Evolutionary conservation across 2,113 vertebrate genomes (phyloP).

Genomic region (Clarias batrachus): DNA sequence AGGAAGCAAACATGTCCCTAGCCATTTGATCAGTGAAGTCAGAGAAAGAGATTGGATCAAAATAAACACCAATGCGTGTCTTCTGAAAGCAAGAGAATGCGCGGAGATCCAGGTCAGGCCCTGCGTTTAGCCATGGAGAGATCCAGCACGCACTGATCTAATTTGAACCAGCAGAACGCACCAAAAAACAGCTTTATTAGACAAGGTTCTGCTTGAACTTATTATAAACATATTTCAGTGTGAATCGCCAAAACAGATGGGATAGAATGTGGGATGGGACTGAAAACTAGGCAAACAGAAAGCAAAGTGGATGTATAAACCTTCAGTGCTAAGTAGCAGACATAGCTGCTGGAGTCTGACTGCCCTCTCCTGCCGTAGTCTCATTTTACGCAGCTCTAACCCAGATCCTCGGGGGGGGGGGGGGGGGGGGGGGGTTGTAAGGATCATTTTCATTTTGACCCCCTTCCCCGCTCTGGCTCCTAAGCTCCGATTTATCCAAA

Average conservation of each 20-base stretch:
- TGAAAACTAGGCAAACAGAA: constrained; percentile 13
- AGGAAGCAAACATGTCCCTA: constrained; percentile 55
- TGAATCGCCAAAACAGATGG: constrained; percentile 42
- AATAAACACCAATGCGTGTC: constrained; percentile 67
- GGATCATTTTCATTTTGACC: constrained; percentile 70
- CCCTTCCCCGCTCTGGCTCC: constrained; percentile 61
- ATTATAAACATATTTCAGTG: constrained; percentile 29
- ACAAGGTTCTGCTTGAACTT: constrained; percentile 15
- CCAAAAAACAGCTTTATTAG: constrained; percentile 9
- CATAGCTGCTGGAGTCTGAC: constrained; percentile 53
- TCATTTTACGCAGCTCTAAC: constrained; percentile 68
- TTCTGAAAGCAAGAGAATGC: constrained; percentile 58
- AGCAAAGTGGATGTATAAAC: not conserved
- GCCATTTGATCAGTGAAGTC: constrained; percentile 68
- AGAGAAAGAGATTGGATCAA: constrained; percentile 66
- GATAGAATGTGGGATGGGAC: not conserved
- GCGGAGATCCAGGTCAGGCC: constrained; percentile 56
- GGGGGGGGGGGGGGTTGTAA: constrained; percentile 56
- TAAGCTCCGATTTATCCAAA: constrained; percentile 56
- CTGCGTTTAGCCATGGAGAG: constrained; percentile 42
- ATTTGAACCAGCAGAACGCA: constrained; percentile 59
- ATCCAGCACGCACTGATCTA: constrained; percentile 59
- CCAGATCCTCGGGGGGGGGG: constrained; percentile 57
- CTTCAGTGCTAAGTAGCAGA: constrained; percentile 23
- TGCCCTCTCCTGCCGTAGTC: constrained; percentile 63